Conservation (phyloP, 2,797 vertebrate species). For the Orestias chungarensis region DNA sequence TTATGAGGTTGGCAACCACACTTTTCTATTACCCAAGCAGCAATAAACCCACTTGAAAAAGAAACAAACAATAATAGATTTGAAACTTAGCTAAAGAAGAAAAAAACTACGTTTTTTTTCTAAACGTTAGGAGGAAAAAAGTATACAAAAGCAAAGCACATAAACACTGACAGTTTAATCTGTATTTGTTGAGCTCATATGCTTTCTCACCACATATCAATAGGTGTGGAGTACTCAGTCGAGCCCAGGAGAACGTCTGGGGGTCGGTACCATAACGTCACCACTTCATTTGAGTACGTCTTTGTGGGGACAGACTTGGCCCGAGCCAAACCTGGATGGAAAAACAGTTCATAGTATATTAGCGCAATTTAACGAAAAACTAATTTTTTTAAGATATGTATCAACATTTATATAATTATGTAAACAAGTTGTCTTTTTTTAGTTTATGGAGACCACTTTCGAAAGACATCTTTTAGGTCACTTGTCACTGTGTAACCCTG, state of each 20-base stretch:
- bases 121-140: too few relatives aligned
- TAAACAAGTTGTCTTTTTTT: neutral
- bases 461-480: neutral
- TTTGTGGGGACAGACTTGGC: constrained; percentile 83
- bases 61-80: neutral
- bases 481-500: too few relatives aligned
- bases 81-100: too few relatives aligned
- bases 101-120: too few relatives aligned
- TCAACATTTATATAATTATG: neutral
- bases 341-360: constrained; percentile 8
- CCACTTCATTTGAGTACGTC: constrained; percentile 83
- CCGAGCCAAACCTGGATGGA: constrained; percentile 78
- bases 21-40: neutral
- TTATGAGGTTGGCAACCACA: neutral
- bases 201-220: constrained; percentile 84
- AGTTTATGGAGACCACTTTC: neutral
- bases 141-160: too few relatives aligned
- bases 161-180: neutral
- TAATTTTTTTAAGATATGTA: neutral
- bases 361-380: neutral
- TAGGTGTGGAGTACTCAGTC: constrained; percentile 84
- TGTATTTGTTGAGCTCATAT: neutral
- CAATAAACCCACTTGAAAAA: neutral
- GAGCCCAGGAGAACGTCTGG: constrained; percentile 85
- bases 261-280: constrained; percentile 85